Percentiles rank a stretch among this genome's conserved stretches.
Evolutionary conservation across 1,140 invertebrate genomes (phyloP).

Genomic region (Leptopilina boulardi): DNA sequence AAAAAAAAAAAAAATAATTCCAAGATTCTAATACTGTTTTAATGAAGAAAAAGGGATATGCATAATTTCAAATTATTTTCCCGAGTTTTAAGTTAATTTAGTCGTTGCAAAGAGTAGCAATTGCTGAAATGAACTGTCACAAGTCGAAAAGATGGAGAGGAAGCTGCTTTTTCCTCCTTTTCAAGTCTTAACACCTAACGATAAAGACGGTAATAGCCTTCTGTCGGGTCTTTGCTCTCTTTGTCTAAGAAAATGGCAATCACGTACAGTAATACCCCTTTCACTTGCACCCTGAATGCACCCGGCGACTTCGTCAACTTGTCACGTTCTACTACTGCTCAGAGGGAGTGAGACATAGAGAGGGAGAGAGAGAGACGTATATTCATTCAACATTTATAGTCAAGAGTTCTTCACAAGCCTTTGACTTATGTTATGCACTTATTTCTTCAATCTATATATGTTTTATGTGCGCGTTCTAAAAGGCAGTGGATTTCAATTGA

Average conservation of each 20-base stretch:
- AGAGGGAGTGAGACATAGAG: no score
- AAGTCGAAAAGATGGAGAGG: constrained; percentile 50
- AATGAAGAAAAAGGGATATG: neutral
- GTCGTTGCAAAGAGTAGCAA: constrained; percentile 44
- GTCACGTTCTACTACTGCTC: neutral
- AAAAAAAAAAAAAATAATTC: no score
- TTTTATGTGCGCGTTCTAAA: no score
- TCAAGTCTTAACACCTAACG: constrained; percentile 42
- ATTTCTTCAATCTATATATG: no score
- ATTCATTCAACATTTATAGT: neutral
- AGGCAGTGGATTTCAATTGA: no score
- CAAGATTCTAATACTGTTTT: constrained; percentile 45
- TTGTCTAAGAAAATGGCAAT: constrained; percentile 60
- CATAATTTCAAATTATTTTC: constrained; percentile 6
- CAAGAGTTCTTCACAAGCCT: neutral
- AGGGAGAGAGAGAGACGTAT: no score
- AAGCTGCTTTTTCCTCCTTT: constrained; percentile 43
- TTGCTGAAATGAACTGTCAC: constrained; percentile 32
- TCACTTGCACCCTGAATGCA: constrained; percentile 40
- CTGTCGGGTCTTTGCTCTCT: constrained; percentile 40
- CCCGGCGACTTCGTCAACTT: neutral
- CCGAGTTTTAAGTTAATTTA: constrained; percentile 11
- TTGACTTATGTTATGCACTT: neutral
- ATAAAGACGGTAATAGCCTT: constrained; percentile 52
- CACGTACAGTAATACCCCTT: constrained; percentile 49